Percentiles rank a stretch among this genome's conserved stretches.
Evolutionary conservation across 2,888 invertebrate species (phyloP).

Genomic region (Tinea trinotella): DNA sequence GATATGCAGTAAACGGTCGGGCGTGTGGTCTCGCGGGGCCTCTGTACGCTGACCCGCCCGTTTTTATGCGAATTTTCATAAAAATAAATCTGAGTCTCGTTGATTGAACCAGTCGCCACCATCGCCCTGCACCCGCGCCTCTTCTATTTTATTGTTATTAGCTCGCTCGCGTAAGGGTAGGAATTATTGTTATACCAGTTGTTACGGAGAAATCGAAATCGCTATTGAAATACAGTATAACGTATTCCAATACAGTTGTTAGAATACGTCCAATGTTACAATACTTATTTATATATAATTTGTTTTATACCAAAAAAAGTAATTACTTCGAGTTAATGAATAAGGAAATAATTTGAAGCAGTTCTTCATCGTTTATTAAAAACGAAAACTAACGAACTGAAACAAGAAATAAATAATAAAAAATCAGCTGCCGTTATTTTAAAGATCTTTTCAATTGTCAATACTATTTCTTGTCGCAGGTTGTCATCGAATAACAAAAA

Average conservation of each 20-base stretch:
- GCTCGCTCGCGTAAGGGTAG: conserved; percentile 62
- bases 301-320: not conserved
- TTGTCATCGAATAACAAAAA: conserved; percentile 11
- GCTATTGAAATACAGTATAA: not conserved
- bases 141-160: conserved; percentile 72
- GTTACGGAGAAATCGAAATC: conserved; percentile 41
- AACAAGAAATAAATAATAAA: not conserved
- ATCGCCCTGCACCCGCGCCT: conserved; percentile 56
- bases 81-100: conserved; percentile 70
- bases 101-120: conserved; percentile 70
- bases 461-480: not conserved
- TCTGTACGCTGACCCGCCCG: conserved; percentile 62
- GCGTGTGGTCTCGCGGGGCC: conserved; percentile 67
- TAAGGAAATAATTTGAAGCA: not conserved
- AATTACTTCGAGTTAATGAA: not conserved
- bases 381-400: not conserved
- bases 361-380: not conserved
- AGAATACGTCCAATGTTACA: too few species aligned
- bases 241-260: not conserved
- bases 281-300: not conserved
- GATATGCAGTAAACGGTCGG: conserved; percentile 72
- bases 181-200: conserved; percentile 70
- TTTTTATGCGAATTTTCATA: conserved; percentile 73
- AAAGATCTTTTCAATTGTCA: conserved; percentile 15
- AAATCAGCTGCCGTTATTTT: conserved; percentile 5